Evolutionary conservation across 37 sponge, comb jelly and placozoan genomes (phyloP), one percentile per base, ranked within the genome.

Genomic region (Aphrocallistes beatrix): DNA sequence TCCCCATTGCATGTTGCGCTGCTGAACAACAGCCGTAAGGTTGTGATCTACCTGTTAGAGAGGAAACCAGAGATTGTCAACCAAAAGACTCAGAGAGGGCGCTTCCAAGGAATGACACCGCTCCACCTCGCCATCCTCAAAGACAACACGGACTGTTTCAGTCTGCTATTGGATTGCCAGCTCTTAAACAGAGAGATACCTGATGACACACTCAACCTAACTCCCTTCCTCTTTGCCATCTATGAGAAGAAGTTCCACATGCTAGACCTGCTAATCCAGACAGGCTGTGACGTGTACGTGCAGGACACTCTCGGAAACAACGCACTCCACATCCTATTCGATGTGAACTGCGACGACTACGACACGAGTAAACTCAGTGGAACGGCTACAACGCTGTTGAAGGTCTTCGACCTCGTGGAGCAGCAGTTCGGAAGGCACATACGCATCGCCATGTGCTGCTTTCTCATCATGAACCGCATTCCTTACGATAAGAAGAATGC

Each of bases 241-340:
- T 60, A 60, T 30, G 75, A 60, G 75, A 60, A 60, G 75, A 60
- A 60, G 34, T 60, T 60, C 75, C 75, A 60, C n/a, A 3, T 60
- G 75, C 75, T 60, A 13, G 75, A 60, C 34, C 28, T 30, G 34
- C 25, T 60, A 3, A 25, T 28, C n/a, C 28, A 60, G 75, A 60
- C 10, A 13, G 75, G 75, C 34, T 60, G 75, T 60, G 75, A 60
- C 75, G 75, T 28, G 34, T 60, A 60, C 75, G 8, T 30, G 25
- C 25, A 21, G 6, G 75, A 60, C 21, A 60, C 32, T 6, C 34
- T 60, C 34, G 75, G 75, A 25, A 60, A 60, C n/a, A 60, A 60
- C n/a, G 75, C 75, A 6, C 34, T 60, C 25, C 75, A 60, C 34
- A 60, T 60, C 34, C 34, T 60, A 60, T 60, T 60, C 34, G n/a